phyloP scores from a whole-genome alignment of 1,140 invertebrate species.

The Brachystomella parvula region DNA sequence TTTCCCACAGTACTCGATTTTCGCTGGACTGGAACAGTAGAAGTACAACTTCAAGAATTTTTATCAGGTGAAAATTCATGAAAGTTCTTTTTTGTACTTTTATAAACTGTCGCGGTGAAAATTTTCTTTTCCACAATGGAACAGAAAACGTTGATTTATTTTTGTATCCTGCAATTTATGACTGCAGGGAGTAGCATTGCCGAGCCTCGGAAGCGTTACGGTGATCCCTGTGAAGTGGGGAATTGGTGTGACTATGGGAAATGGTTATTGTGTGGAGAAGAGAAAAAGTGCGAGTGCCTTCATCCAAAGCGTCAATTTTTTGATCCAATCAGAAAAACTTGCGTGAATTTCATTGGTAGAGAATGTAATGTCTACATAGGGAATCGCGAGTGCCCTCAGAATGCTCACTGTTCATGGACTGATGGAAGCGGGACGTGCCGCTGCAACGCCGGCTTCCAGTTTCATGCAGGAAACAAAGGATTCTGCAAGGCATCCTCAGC shows the following conservation, averaged over 20 bases:
- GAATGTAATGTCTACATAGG: constrained; percentile 31
- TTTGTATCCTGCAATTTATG: not conserved
- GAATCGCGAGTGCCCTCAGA: constrained; percentile 16
- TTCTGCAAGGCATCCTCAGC: no score
- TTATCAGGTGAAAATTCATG: not conserved
- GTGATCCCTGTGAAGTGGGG: not conserved
- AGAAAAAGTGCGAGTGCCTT: constrained; percentile 20
- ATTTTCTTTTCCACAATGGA: not conserved
- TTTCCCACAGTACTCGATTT: no score
- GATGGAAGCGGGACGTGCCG: constrained; percentile 15
- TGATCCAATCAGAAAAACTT: constrained; percentile 8
- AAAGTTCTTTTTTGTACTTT: not conserved
- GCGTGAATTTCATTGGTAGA: constrained; percentile 5
- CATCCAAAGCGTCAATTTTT: constrained; percentile 18
- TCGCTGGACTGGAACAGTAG: not conserved
- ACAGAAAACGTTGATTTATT: not conserved
- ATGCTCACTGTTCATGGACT: constrained; percentile 14
- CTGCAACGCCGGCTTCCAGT: constrained; percentile 15
- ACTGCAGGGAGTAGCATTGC: not conserved
- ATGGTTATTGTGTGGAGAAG: constrained; percentile 27
- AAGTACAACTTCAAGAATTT: not conserved
- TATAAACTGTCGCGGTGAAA: not conserved
- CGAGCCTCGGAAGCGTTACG: not conserved
- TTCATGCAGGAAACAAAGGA: no score
- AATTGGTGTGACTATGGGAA: constrained; percentile 29